These are phyloP conservation scores for Clupea harengus DNA, from an alignment of 2,113 vertebrate genomes.

Conservation along the genomic window DNA sequence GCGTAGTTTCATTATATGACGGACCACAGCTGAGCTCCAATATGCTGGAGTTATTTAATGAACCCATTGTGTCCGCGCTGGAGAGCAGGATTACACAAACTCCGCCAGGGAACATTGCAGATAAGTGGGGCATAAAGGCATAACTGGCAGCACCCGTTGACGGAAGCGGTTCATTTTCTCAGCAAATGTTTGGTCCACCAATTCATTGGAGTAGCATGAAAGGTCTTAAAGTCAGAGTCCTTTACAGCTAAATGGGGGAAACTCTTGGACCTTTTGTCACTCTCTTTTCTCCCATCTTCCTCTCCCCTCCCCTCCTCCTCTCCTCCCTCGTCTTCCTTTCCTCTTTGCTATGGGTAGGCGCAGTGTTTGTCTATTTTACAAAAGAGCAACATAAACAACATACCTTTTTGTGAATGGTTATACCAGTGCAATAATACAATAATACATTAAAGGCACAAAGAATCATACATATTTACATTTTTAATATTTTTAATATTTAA, in stretches of 20 bases:
- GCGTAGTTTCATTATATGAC: conserved; percentile 54
- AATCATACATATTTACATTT: no score
- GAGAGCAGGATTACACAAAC: conserved; percentile 59
- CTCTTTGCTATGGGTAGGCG: not conserved
- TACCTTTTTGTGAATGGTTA: no score
- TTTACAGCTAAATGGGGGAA: not conserved
- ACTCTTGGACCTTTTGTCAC: not conserved
- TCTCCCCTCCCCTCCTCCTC: not conserved
- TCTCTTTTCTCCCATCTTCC: not conserved
- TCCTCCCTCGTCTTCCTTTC: not conserved
- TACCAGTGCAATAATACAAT: no score
- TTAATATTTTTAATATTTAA: no score
- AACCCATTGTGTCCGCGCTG: conserved; percentile 58
- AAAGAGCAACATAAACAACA: no score
- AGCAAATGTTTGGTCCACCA: conserved; percentile 43
- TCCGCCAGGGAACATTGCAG: conserved; percentile 59
- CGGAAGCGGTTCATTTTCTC: conserved; percentile 51
- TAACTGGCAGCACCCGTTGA: conserved; percentile 32
- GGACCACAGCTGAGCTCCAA: conserved; percentile 57
- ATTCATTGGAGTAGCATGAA: conserved; percentile 44
- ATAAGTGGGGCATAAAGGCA: conserved; percentile 61
- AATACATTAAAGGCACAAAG: no score
- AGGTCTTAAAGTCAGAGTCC: conserved; percentile 36
- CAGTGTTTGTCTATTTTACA: no score
- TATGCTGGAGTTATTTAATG: conserved; percentile 62